phyloP scores from a whole-genome alignment of 1,140 invertebrate genomes.

The Chrysomallon squamiferum region DNA sequence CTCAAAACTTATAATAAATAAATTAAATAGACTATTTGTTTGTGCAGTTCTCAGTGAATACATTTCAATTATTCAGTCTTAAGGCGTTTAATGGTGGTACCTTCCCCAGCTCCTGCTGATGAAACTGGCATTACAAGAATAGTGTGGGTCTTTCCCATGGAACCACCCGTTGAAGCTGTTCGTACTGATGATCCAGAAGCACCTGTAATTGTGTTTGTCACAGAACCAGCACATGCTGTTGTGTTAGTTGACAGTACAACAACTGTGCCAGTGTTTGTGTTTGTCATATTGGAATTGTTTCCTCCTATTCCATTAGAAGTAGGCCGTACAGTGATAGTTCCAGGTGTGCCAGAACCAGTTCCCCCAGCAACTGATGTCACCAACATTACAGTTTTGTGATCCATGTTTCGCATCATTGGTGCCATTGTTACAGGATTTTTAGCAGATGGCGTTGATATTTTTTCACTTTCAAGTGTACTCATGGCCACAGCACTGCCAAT shows the following conservation, averaged over 20 bases:
- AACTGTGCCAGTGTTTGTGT: constrained; percentile 33
- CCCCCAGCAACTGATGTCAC: constrained; percentile 27
- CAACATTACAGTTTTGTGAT: constrained; percentile 34
- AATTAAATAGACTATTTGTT: background rate
- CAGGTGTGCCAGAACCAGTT: constrained; percentile 18
- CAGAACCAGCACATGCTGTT: constrained; percentile 21
- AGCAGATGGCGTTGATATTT: constrained; percentile 64
- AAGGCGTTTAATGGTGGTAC: constrained; percentile 42
- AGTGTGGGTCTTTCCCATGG: constrained; percentile 45
- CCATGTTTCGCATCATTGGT: constrained; percentile 24
- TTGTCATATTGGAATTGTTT: constrained; percentile 17
- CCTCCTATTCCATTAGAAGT: constrained; percentile 26
- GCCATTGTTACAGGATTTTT: constrained; percentile 28
- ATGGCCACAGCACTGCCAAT: constrained; percentile 87
- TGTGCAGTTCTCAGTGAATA: too few species aligned
- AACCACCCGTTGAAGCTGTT: constrained; percentile 30
- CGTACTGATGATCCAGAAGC: constrained; percentile 40
- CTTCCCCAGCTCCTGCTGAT: constrained; percentile 40
- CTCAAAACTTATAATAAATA: too few species aligned
- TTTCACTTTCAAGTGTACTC: constrained; percentile 46
- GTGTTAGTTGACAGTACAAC: constrained; percentile 42
- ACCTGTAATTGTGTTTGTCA: constrained; percentile 25
- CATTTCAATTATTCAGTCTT: constrained; percentile 41
- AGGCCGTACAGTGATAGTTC: constrained; percentile 26
- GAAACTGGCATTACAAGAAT: constrained; percentile 59